A percentile compares a stretch with the other conserved stretches of the same genome.
phyloP scores from a whole-genome alignment of 30 jellyfish, hydroid and myxozoan genomes.

The Turritopsis rubra region DNA sequence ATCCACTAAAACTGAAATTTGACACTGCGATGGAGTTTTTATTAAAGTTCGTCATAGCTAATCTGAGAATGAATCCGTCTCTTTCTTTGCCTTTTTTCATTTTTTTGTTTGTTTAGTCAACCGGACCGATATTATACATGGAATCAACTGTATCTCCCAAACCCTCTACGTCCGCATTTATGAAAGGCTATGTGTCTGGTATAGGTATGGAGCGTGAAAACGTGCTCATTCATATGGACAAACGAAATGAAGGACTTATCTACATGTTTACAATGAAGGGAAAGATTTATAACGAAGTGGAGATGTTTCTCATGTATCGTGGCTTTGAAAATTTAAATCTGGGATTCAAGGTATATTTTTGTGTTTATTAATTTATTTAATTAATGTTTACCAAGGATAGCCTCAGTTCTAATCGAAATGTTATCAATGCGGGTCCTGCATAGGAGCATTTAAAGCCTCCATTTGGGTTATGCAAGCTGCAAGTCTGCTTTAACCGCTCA shows the following conservation, averaged over 20 bases:
- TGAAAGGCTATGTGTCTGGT: background rate
- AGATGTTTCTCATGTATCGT: constrained; percentile 23
- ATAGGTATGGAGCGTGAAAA: constrained; percentile 22
- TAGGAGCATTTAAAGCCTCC: too few relatives aligned
- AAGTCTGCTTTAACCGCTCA: too few relatives aligned
- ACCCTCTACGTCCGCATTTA: background rate
- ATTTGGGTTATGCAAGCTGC: too few relatives aligned
- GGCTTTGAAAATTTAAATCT: constrained; percentile 18
- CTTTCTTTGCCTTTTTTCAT: too few relatives aligned
- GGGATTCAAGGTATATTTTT: constrained; percentile 22
- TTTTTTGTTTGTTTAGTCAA: background rate
- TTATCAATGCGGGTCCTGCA: background rate
- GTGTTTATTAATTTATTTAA: too few relatives aligned
- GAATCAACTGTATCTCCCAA: background rate
- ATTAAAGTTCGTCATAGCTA: background rate
- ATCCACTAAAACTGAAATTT: too few relatives aligned
- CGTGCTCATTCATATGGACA: constrained; percentile 7
- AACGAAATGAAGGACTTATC: background rate
- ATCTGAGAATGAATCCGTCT: background rate
- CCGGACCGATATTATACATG: background rate
- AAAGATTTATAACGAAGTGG: constrained; percentile 12
- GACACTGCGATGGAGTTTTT: background rate
- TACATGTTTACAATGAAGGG: constrained; percentile 28
- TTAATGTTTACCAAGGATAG: constrained; percentile 4
- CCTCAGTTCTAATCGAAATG: background rate